Conservation (phyloP, 2,888 invertebrate genomes). For the Macroteleia sp. region DNA sequence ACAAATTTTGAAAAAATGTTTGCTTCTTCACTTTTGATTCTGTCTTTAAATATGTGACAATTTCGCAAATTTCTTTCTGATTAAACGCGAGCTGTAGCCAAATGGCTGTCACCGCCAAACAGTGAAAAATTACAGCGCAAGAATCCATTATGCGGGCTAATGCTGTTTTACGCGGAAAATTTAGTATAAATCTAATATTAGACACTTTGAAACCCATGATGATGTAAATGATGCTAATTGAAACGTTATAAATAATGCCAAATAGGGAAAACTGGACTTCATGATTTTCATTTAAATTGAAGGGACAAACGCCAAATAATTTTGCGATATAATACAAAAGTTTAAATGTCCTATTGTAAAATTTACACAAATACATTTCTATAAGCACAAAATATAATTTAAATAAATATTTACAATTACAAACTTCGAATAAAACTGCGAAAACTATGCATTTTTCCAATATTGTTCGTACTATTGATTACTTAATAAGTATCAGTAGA, state of each 20-base stretch:
- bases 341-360: too few relatives aligned
- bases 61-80: conserved; percentile 11
- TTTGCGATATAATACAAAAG: conserved; percentile 30
- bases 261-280: conserved; percentile 1
- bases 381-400: too few relatives aligned
- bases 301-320: conserved; percentile 48
- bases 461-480: too few relatives aligned
- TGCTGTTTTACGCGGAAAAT: conserved; percentile 35
- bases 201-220: conserved; percentile 1
- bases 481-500: too few relatives aligned
- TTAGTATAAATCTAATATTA: not conserved
- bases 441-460: too few relatives aligned
- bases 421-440: too few relatives aligned
- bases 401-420: too few relatives aligned
- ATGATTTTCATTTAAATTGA: conserved; percentile 16
- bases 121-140: conserved; percentile 9
- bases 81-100: conserved; percentile 36
- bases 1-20: not conserved
- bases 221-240: not conserved
- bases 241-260: conserved; percentile 31
- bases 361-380: too few relatives aligned
- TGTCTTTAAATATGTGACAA: not conserved
- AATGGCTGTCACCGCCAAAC: not conserved
- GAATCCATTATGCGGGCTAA: conserved; percentile 36
- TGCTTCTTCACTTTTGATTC: not conserved